Conservation (phyloP, 2,888 invertebrate species). For the Anarsia innoxiella region DNA sequence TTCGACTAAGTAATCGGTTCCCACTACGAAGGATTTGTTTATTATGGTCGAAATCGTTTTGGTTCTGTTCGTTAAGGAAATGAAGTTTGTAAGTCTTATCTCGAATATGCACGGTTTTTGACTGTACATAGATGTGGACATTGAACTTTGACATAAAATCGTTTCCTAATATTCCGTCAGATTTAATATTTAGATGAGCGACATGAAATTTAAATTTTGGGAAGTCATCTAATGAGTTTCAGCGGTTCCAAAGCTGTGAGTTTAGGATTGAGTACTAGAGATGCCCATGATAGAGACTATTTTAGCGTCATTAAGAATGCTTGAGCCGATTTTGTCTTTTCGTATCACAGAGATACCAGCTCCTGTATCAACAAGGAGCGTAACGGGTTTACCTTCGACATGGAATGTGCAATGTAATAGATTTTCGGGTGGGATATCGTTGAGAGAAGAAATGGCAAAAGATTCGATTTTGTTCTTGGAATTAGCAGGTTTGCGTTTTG, state of each 20-base stretch:
- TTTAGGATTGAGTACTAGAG: conserved; percentile 19
- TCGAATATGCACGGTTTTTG: conserved; percentile 25
- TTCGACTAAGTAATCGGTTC: too few species aligned
- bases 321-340: conserved; percentile 19
- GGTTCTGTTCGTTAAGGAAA: conserved; percentile 17
- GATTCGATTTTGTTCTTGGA: conserved; percentile 11
- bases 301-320: conserved; percentile 15
- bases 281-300: conserved; percentile 26
- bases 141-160: conserved; percentile 30
- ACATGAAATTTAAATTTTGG: conserved; percentile 24
- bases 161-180: conserved; percentile 26
- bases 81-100: conserved; percentile 22
- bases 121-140: conserved; percentile 23
- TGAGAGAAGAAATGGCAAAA: conserved; percentile 22
- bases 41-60: too few species aligned
- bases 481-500: neutral
- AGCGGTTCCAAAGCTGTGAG: conserved; percentile 21
- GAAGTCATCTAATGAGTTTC: conserved; percentile 21
- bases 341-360: conserved; percentile 24
- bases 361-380: conserved; percentile 23
- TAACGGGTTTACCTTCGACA: conserved; percentile 20
- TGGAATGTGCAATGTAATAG: conserved; percentile 23
- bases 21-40: too few species aligned
- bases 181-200: conserved; percentile 22
- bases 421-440: conserved; percentile 25